Evolutionary conservation across 2,797 vertebrate species (phyloP), one percentile per base, ranked within the genome.

Genomic region (Spinus pinus): DNA sequence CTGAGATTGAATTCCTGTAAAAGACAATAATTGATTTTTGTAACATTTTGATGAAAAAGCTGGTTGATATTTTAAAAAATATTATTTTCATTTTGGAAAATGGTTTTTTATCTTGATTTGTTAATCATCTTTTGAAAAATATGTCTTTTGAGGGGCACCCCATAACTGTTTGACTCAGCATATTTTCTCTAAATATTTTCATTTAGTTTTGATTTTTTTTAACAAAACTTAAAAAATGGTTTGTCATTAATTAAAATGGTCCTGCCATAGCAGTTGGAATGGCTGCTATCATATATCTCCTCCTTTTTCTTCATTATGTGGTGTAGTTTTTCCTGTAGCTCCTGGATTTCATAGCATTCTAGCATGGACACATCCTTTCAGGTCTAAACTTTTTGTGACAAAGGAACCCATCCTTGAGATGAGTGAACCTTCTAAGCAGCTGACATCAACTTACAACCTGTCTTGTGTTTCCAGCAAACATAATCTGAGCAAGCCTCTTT

Each of bases 221-320:
- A 3, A 64, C 0, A 2, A 39, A 60, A 60, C 3, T 44, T 60
- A 23, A 54, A 44, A 53, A 69, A 8, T 5, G 1, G 1, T 39
- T 73, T 71, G 20, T 17, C 46, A 13, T 54, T 80, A 33, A 8
- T 42, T 72, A 0, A 57, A 85, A 46, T 14, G 25, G 3, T 31
- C n/a, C 23, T 60, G 27, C 56, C 2, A 0, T 24, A 67, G 3
- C 16, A 56, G 23, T 12, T 70, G 56, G 56, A 60, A 65, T 49
- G 20, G 33, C 21, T 91, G n/a, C 51, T 82, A 44, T 41, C 25
- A 70, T 0, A 6, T 24, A 57, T 21, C 3, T 73, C 35, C 19
- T 70, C 9, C 6, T 86, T 86, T 66, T 84, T 19, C 18, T 82
- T 87, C 35, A 27, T 18, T 56, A 10, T 64, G 13, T 67, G 37